Conservation (phyloP, 2,888 invertebrate genomes). For the Eupithecia exiguata region DNA sequence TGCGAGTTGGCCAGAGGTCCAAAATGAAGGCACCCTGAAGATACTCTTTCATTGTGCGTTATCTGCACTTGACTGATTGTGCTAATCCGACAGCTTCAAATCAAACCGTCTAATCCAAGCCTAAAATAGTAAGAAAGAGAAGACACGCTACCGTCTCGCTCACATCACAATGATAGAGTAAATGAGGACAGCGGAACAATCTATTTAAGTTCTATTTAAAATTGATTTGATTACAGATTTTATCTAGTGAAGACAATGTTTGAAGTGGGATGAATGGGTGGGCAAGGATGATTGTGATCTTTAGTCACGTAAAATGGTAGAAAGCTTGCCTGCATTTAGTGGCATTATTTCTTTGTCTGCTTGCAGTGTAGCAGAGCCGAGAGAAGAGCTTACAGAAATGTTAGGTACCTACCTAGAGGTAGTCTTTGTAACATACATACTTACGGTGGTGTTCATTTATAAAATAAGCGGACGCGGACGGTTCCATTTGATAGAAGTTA, state of each 20-base stretch:
- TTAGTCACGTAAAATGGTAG: slow-evolving; percentile 24
- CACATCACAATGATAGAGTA: slow-evolving; percentile 39
- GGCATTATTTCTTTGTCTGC: background rate
- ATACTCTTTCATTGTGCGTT: background rate
- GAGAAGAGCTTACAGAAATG: background rate
- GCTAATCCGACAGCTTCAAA: background rate
- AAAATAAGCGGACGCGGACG: background rate
- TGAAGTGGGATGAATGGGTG: slow-evolving; percentile 23
- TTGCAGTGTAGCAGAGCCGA: background rate
- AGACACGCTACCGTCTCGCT: slow-evolving; percentile 25
- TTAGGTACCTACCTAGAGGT: background rate
- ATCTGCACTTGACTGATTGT: background rate
- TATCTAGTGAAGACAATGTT: slow-evolving; percentile 36
- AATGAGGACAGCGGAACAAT: slow-evolving; percentile 53
- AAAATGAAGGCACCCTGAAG: background rate
- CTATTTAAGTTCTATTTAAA: slow-evolving; percentile 46
- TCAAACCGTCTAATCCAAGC: slow-evolving; percentile 13
- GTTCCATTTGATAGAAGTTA: too few species aligned
- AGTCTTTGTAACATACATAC: too few species aligned
- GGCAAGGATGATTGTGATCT: slow-evolving; percentile 1
- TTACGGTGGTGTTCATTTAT: background rate
- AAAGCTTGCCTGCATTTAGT: slow-evolving; percentile 8
- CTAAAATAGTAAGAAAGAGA: slow-evolving; percentile 29
- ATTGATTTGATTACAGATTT: slow-evolving; percentile 50
- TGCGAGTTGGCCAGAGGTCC: background rate